Percentiles rank a stretch among this genome's conserved stretches.
These are phyloP conservation scores for Psephotus haematonotus DNA, from an alignment of 2,113 vertebrate species.

Conservation along the genomic window DNA sequence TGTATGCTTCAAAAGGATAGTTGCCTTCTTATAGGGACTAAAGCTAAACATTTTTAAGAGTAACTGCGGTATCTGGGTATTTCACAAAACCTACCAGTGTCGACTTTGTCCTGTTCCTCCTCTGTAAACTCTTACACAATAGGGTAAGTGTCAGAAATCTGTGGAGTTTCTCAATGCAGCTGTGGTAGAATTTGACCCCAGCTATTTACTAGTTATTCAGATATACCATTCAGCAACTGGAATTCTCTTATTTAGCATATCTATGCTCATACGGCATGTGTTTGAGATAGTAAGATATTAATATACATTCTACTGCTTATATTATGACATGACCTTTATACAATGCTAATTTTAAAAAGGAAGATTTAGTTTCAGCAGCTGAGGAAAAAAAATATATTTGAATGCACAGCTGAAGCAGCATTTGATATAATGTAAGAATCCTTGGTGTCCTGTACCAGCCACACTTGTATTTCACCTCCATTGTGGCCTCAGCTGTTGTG, in stretches of 20 bases:
- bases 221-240: not conserved
- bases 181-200: not conserved
- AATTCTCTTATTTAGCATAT: not conserved
- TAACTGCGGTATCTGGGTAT: not conserved
- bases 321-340: not conserved
- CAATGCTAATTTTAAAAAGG: slow-evolving; percentile 18
- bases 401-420: slow-evolving; percentile 50
- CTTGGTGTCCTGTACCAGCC: not conserved
- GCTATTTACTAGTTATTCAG: not conserved
- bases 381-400: not conserved
- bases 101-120: not conserved
- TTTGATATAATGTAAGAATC: slow-evolving; percentile 30
- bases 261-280: not conserved
- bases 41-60: not conserved
- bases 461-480: slow-evolving; percentile 2
- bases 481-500: slow-evolving; percentile 48
- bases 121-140: not conserved
- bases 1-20: not conserved
- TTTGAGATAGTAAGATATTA: not conserved
- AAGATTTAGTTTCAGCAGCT: slow-evolving; percentile 44
- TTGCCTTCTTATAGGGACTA: not conserved
- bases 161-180: not conserved
- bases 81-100: not conserved
- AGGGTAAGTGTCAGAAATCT: not conserved
- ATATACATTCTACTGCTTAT: not conserved